A percentile compares a stretch with the other conserved stretches of the same genome.
Conservation (phyloP, 2,113 vertebrate genomes). For the Pollimyrus isidori region DNA sequence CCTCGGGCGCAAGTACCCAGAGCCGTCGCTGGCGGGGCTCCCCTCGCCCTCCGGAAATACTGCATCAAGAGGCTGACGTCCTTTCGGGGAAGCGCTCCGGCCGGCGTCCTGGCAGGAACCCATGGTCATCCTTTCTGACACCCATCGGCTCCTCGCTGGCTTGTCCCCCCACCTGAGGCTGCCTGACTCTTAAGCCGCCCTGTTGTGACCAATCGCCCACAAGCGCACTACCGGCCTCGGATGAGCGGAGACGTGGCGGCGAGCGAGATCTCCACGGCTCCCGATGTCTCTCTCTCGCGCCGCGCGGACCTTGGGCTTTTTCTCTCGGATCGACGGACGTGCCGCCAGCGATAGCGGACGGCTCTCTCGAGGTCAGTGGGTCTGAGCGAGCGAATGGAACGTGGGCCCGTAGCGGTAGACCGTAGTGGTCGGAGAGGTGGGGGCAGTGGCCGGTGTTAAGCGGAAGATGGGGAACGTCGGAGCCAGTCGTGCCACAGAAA, state of each 20-base stretch:
- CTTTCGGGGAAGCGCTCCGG: not conserved
- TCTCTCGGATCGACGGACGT: not conserved
- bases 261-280: not conserved
- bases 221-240: not conserved
- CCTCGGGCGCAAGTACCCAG: slow-evolving; percentile 9
- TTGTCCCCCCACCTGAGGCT: not conserved
- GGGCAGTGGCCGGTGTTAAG: slow-evolving; percentile 19
- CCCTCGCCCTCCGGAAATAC: not conserved
- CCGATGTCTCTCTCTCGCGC: not conserved
- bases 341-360: not conserved
- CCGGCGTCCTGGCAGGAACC: not conserved
- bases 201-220: not conserved
- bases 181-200: not conserved
- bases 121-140: not conserved
- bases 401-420: slow-evolving; percentile 17
- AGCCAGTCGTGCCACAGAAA: slow-evolving; percentile 45
- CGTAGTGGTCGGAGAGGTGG: not conserved
- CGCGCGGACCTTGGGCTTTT: not conserved
- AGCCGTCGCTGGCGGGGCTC: not conserved
- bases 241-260: not conserved
- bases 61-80: not conserved
- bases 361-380: not conserved
- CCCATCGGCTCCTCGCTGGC: not conserved
- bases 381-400: not conserved
- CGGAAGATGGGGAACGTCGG: slow-evolving; percentile 45